Base-by-base conservation (phyloP, 2,888 invertebrate species). In the Microplitis deprimator region DNA sequence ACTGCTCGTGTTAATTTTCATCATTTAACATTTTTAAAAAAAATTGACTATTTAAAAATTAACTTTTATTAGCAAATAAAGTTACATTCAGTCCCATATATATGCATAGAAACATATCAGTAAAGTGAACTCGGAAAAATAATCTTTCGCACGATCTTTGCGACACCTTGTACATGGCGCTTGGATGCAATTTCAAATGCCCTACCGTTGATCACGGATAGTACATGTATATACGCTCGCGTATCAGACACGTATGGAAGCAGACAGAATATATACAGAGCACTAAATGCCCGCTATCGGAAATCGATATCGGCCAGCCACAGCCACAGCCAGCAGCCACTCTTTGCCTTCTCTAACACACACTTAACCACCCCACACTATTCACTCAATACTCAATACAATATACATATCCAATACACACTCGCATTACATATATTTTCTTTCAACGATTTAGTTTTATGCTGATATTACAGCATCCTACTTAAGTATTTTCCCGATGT, bases 271-370 rank as follows among this genome's bases (percentile, higher is more conserved):
- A 86, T 59, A n/a, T 85, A 88, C 85, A 85, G 86, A 86, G 86
- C 83, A 86, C 88, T 88, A 87, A 89, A 89, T 88, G 87, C 86
- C 73, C 84, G 82, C 84, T 87, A 88, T 89, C 86, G 88, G 87
- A 88, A 89, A 88, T 89, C 88, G 88, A 89, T 88, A 87, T 88
- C 84, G 84, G 84, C 83, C 87, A 88, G 86, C 86, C 85, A 83
- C 86, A 85, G 85, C 83, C 83, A 83, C 86, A 85, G 85, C 83
- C 83, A 83, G 83, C 85, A 84, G 84, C 85, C 83, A 85, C 86
- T 87, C 86, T 87, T 83, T 78, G 81, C 81, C 77, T 74, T 76
- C 64, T 79, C 80, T 72, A 78, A 79, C 74, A 77, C 80, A 75
- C 79, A 73, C 70, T 73, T 78, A 50, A 50, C 75, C 75, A 65